phyloP scores from a whole-genome alignment of 2,113 vertebrate species.

The Chascanopsetta lugubris region DNA sequence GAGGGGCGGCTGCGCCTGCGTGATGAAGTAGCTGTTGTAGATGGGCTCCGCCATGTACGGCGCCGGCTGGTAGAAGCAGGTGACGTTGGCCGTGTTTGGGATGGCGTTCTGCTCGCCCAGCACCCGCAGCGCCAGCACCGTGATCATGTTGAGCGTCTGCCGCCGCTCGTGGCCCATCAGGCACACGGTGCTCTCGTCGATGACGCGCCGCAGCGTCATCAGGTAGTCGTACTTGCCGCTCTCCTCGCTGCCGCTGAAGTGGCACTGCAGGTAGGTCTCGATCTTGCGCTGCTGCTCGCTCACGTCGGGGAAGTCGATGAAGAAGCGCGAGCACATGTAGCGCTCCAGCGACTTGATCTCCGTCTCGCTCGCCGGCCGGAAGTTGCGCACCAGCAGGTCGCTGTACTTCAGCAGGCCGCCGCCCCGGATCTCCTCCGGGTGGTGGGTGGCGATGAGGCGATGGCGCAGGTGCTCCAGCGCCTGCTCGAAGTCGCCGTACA shows the following conservation, averaged over 20 bases:
- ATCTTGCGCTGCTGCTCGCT: constrained; percentile 93
- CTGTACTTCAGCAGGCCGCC: constrained; percentile 96
- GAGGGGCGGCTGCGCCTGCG: constrained; percentile 83
- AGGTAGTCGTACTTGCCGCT: constrained; percentile 94
- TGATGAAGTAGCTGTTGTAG: constrained; percentile 88
- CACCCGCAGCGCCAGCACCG: constrained; percentile 90
- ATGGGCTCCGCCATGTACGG: constrained; percentile 88
- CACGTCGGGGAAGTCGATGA: constrained; percentile 96
- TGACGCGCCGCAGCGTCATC: constrained; percentile 91
- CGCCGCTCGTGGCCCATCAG: constrained; percentile 92
- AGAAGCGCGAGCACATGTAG: constrained; percentile 99
- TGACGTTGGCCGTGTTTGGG: constrained; percentile 89
- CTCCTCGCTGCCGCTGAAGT: constrained; percentile 91
- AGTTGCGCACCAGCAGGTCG: constrained; percentile 91
- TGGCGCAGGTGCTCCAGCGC: constrained; percentile 89
- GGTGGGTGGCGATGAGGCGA: constrained; percentile 90
- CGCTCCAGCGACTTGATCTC: constrained; percentile 94
- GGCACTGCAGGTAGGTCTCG: constrained; percentile 91
- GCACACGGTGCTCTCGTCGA: constrained; percentile 94
- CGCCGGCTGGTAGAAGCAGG: constrained; percentile 95
- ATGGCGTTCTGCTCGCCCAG: constrained; percentile 94
- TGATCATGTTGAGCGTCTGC: constrained; percentile 97
- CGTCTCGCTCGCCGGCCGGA: constrained; percentile 86
- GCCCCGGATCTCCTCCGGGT: constrained; percentile 95
- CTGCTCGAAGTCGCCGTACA: constrained; percentile 92